Evolutionary conservation across 1,140 invertebrate genomes (phyloP), one percentile per base, ranked within the genome.

Genomic region (Panulirus ornatus): DNA sequence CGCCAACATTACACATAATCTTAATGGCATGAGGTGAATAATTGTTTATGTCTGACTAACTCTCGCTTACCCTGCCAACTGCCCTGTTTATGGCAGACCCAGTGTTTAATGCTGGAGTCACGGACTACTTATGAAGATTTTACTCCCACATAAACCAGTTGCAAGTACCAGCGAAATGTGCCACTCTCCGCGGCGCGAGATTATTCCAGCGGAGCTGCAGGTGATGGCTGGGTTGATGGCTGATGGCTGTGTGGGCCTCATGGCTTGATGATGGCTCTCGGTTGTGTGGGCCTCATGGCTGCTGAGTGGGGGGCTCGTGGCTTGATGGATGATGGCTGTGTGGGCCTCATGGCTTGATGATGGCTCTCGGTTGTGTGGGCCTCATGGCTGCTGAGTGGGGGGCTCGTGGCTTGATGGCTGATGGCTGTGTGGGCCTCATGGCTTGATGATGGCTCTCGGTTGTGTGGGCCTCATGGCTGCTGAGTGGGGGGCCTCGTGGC

Each of bases 81-180:
- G 78, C 78, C 51, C 47, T 81, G 78, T 81, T 81, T 81, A 81
- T 42, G 78, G 78, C 47, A 19, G 42, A 14, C 47, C 78, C 78
- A 81, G 78, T 81, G 78, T 81, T 81, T 81, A 81, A 81, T 81
- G 78, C 54, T 36, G 47, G 36, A 44, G 78, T 81, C 78, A 81
- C 42, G 78, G 78, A 30, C 78, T 81, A 81, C 78, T 81, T 81
- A 81, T 81, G 78, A 81, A 81, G 58, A 81, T 81, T 81, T 81
- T 81, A 81, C 78, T 81, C 54, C 34, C 78, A 58, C 78, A 81
- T 81, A 81, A 81, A 81, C 47, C 78, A 81, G 78, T 81, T 1
- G 78, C 47, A 81, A 81, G 78, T 81, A 47, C 30, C 58, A 47
- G 78, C 30, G 78, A 47, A 81, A 81, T 81, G 78, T 81, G 78